Percentiles rank a stretch among this genome's conserved stretches.
These are phyloP conservation scores for Ctenosaura bakeri DNA, from an alignment of 2,797 vertebrate genomes.

Conservation along the genomic window DNA sequence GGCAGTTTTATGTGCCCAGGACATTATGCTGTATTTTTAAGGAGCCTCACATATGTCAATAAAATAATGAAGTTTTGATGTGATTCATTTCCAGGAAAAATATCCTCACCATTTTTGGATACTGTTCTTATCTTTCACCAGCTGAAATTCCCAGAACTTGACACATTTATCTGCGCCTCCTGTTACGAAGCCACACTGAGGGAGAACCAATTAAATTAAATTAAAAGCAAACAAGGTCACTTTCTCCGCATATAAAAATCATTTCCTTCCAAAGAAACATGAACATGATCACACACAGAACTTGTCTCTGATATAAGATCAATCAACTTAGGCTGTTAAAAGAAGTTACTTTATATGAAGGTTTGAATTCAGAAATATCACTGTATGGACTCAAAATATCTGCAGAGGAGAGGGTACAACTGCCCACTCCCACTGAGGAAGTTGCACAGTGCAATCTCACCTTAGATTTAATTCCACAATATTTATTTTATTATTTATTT, in stretches of 20 bases:
- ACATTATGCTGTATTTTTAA: not conserved
- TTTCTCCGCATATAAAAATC: not conserved
- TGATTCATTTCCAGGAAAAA: not conserved
- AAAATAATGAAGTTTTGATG: not conserved
- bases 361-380: not conserved
- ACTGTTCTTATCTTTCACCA: constrained; percentile 87
- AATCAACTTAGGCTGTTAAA: not conserved
- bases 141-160: constrained; percentile 98
- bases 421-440: no score
- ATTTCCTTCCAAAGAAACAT: not conserved
- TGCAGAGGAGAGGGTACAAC: no score
- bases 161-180: constrained; percentile 95
- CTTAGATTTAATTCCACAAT: not conserved
- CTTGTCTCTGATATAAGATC: not conserved
- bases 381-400: not conserved
- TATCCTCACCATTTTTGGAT: constrained; percentile 86
- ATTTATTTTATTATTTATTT: no score
- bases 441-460: not conserved
- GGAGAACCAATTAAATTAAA: constrained; percentile 36
- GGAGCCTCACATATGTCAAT: not conserved
- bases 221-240: not conserved
- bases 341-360: not conserved
- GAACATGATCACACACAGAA: not conserved
- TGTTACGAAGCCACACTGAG: constrained; percentile 91
- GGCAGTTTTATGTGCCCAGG: no score